These are phyloP conservation scores for Oscheius myriophilus DNA, from an alignment of 2,888 invertebrate genomes.

Conservation along the genomic window DNA sequence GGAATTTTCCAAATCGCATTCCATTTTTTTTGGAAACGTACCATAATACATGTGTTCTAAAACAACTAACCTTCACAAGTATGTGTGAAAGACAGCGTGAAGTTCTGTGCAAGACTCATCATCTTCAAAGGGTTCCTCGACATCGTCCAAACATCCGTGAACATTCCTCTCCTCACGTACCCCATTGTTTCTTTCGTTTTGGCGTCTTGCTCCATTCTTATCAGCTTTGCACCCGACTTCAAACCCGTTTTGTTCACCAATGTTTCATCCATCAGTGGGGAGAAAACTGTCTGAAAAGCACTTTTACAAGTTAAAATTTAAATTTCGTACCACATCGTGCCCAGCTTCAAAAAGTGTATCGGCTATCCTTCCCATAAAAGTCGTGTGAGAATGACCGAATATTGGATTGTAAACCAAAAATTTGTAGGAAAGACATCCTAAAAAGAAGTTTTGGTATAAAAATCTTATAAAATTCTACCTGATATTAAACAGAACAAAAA, in stretches of 20 bases:
- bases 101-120: too few species aligned
- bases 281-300: conserved; percentile 38
- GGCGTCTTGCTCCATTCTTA: neutral
- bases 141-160: too few species aligned
- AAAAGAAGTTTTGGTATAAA: neutral
- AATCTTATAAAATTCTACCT: too few species aligned
- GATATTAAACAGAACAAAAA: too few species aligned
- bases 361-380: conserved; percentile 34
- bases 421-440: conserved; percentile 8
- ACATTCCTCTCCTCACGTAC: too few species aligned
- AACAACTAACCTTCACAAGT: too few species aligned
- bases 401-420: conserved; percentile 34
- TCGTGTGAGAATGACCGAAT: conserved; percentile 39
- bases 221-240: conserved; percentile 13
- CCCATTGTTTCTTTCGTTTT: too few species aligned
- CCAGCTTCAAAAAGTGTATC: conserved; percentile 38
- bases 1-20: too few species aligned
- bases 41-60: too few species aligned
- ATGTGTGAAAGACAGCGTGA: too few species aligned
- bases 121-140: too few species aligned
- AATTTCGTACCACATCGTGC: conserved; percentile 37
- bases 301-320: neutral
- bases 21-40: too few species aligned
- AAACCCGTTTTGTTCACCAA: conserved; percentile 23
- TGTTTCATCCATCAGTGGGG: conserved; percentile 33